Base-by-base conservation (phyloP, 1,140 invertebrate species). In the Drosophila hydei region DNA sequence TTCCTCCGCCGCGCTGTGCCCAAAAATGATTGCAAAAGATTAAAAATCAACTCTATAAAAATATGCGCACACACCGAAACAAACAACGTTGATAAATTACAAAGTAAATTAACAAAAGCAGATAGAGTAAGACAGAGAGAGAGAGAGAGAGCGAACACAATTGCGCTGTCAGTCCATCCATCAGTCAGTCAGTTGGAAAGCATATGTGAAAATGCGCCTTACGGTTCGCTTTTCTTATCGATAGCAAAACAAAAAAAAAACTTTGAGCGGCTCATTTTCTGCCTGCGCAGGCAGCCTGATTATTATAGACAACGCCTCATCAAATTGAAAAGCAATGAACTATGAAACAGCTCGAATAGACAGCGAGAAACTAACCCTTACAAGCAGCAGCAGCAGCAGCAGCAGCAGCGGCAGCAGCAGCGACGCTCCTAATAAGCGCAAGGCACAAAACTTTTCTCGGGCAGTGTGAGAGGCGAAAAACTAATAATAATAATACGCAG, bases 251-350 rank as follows among this genome's bases (percentile, higher is more conserved):
- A 30, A 33, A 42, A 42, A 14, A 42, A 70, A 77, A 88, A 74
- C 69, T 87, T 88, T 59, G 45, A 55, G 55, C 61, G 75, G 58
- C 79, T 88, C 83, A 87, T 73, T 77, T 77, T 77, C 74, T 77
- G 74, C 59, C 54, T 61, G 71, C 64, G 25, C 74, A 68, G 65
- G 56, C 72, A 61, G 74, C 55, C 75, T 79, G 77, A 79, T 87
- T 87, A 83, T 91, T 91, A 91, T 74, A 90, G 85, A 89, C 85
- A 91, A 73, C 72, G 84, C 72, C 87, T 84, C 77, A 90, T 91
- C 89, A 91, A 91, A 91, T 90, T 91, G 89, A 91, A 91, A 91
- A 91, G 79, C 89, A 91, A 91, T 91, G 89, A 91, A 89, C 79
- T 91, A 91, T 89, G 81, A 89, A 89, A 90, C 63, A 79, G 67